Evolutionary conservation across 1,140 invertebrate genomes (phyloP).

Genomic region (Eurosta solidaginis): DNA sequence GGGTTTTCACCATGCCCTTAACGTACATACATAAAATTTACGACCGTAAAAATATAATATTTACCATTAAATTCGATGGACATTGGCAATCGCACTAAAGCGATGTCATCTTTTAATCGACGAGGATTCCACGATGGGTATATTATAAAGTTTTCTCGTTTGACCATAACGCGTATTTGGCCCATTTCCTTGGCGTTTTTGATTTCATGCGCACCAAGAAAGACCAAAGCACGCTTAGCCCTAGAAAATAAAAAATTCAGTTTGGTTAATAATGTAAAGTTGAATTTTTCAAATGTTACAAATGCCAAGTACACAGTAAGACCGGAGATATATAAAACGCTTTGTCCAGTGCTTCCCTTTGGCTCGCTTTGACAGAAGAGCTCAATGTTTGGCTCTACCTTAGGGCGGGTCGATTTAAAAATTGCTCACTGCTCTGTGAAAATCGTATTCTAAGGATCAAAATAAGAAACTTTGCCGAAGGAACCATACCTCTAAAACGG

Average conservation of each 20-base stretch:
- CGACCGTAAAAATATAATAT: background rate
- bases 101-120: constrained; percentile 63
- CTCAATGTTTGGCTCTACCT: no score
- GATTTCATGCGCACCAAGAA: constrained; percentile 63
- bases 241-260: no score
- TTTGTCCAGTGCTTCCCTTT: background rate
- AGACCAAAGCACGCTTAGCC: constrained; percentile 55
- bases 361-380: no score
- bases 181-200: constrained; percentile 57
- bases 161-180: constrained; percentile 54
- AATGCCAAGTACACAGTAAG: no score
- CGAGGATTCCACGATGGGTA: constrained; percentile 61
- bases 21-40: background rate
- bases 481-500: no score
- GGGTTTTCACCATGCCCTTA: background rate
- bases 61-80: constrained; percentile 62
- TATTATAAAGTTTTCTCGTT: constrained; percentile 58
- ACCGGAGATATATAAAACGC: background rate
- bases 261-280: no score
- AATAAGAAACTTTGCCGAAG: no score
- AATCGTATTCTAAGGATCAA: no score
- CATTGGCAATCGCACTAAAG: constrained; percentile 62
- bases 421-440: no score
- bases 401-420: no score
- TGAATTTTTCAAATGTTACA: no score